A percentile compares a stretch with the other conserved stretches of the same genome.
These are phyloP conservation scores for Trachelipus rathkii DNA, from an alignment of 1,140 invertebrate species.

Conservation along the genomic window DNA sequence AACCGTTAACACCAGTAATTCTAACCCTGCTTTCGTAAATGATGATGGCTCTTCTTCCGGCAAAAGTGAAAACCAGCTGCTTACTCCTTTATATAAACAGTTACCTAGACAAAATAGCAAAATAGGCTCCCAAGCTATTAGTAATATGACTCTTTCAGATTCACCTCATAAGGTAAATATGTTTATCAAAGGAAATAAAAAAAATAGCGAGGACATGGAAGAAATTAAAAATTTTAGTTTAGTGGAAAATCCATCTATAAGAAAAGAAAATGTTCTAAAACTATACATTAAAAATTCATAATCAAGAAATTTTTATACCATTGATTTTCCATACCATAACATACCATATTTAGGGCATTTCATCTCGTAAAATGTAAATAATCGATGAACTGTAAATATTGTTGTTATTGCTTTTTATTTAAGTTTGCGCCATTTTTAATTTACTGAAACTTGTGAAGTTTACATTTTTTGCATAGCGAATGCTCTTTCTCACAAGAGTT, in stretches of 20 bases:
- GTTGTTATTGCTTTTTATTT: no score
- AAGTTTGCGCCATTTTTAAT: no score
- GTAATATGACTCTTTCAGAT: neutral
- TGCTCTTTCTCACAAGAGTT: no score
- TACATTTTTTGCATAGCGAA: no score
- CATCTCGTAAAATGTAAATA: no score
- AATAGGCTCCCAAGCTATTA: neutral
- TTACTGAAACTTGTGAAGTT: no score
- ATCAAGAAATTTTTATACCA: no score
- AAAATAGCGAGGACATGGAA: neutral
- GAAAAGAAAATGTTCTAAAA: neutral
- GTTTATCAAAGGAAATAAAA: conserved; percentile 1
- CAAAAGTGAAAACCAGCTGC: neutral
- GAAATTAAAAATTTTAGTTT: conserved; percentile 7
- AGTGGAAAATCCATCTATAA: neutral
- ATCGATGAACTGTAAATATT: no score
- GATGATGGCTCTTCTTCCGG: neutral
- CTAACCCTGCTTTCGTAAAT: neutral
- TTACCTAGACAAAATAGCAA: neutral
- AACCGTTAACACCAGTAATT: neutral
- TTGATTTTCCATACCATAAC: no score
- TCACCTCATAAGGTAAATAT: neutral
- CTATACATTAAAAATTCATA: conserved; percentile 2
- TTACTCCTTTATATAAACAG: neutral
- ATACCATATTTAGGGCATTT: no score